phyloP scores from a whole-genome alignment of 2,888 invertebrate species.

The Heliconius charithonia region DNA sequence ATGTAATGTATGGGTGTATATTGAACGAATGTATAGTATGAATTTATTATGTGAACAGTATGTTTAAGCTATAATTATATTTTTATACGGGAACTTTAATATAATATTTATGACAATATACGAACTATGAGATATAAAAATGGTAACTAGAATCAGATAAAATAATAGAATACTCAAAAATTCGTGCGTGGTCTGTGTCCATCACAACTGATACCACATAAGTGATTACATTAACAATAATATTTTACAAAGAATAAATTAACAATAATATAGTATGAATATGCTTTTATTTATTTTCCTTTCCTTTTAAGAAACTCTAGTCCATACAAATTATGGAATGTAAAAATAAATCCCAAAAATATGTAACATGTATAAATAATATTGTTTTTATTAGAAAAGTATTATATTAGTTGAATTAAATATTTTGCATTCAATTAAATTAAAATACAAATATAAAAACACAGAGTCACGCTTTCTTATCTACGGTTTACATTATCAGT shows the following conservation, averaged over 20 bases:
- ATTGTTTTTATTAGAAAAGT: no score
- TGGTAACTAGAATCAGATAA: constrained; percentile 26
- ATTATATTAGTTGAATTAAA: no score
- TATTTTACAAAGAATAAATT: constrained; percentile 76
- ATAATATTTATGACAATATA: constrained; percentile 37
- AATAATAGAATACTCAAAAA: constrained; percentile 47
- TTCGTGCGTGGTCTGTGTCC: constrained; percentile 65
- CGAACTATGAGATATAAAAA: constrained; percentile 26
- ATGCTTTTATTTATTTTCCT: constrained; percentile 51
- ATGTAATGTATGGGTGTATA: constrained; percentile 53
- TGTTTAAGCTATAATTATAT: constrained; percentile 61
- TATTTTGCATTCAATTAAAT: no score
- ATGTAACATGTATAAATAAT: no score
- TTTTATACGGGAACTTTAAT: constrained; percentile 50
- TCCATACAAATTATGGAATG: background rate
- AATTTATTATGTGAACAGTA: constrained; percentile 52
- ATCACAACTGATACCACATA: constrained; percentile 80
- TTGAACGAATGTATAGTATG: constrained; percentile 60
- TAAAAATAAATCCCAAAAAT: background rate
- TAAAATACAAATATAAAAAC: no score
- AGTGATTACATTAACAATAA: constrained; percentile 73
- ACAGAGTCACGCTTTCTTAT: no score
- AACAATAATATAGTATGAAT: constrained; percentile 62
- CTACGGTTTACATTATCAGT: no score
- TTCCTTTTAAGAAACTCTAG: background rate